A percentile compares a stretch with the other conserved stretches of the same genome.
These are phyloP conservation scores for Nomada fabriciana DNA, from an alignment of 2,888 invertebrate genomes.

Conservation along the genomic window DNA sequence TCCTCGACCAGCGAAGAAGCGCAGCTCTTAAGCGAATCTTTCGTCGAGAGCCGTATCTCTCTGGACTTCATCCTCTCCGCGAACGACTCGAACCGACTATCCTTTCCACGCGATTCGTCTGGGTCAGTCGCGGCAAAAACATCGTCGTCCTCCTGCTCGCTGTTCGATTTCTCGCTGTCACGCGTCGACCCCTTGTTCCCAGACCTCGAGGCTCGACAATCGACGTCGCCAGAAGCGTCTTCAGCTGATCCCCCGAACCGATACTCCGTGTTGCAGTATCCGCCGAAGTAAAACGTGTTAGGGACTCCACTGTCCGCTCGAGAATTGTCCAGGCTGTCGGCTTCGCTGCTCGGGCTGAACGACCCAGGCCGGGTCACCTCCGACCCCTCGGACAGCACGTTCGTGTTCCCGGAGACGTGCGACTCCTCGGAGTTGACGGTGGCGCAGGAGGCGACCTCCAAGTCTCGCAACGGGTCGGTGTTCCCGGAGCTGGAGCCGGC, in stretches of 20 bases:
- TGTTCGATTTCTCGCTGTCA: neutral
- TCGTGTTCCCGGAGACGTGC: neutral
- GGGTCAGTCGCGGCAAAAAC: slow-evolving; percentile 9
- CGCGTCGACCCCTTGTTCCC: neutral
- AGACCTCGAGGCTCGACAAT: too few relatives aligned
- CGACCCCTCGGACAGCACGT: neutral
- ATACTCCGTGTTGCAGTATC: neutral
- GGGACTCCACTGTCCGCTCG: neutral
- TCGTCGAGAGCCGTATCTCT: neutral
- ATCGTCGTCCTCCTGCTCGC: slow-evolving; percentile 7
- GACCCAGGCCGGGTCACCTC: neutral
- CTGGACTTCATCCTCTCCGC: neutral
- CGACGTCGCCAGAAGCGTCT: neutral
- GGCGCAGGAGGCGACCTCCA: neutral
- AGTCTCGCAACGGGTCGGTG: neutral
- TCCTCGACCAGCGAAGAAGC: neutral
- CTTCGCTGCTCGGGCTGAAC: neutral
- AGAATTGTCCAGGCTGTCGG: neutral
- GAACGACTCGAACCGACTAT: neutral
- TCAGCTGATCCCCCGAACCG: neutral
- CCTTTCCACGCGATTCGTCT: neutral
- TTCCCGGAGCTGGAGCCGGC: neutral
- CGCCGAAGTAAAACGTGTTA: neutral
- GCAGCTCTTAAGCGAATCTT: neutral
- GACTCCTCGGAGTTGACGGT: neutral